Evolutionary conservation across 2,797 vertebrate species (phyloP).

Genomic region (Myotis daubentonii): DNA sequence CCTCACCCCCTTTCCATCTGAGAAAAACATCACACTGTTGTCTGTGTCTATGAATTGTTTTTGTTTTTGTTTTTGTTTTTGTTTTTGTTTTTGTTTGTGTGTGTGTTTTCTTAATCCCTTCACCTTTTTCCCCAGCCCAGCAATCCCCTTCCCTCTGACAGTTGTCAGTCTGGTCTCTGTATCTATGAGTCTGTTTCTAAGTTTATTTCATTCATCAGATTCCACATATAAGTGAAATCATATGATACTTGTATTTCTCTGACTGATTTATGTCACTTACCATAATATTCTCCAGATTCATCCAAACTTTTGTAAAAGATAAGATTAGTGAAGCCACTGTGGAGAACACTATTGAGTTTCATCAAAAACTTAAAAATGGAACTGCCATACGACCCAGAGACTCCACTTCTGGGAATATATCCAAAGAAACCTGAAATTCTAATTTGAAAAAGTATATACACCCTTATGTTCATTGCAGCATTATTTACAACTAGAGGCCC

Average conservation of each 20-base stretch:
- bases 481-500: neutral
- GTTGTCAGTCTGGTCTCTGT: neutral
- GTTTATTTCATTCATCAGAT: neutral
- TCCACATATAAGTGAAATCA: neutral
- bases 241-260: neutral
- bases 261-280: neutral
- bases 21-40: neutral
- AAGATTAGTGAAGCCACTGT: neutral
- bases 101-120: neutral
- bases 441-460: neutral
- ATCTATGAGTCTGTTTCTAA: neutral
- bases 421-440: neutral
- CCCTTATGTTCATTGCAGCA: neutral
- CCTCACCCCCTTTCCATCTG: neutral
- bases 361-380: neutral
- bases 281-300: neutral
- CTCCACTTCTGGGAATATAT: neutral
- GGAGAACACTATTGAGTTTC: neutral
- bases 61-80: no score
- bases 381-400: neutral
- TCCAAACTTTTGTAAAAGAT: neutral
- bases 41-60: neutral
- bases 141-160: neutral
- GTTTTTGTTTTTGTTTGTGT: no score
- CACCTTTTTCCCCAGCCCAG: neutral